A percentile compares a stretch with the other conserved stretches of the same genome.
Conservation (phyloP, 2,797 vertebrate genomes). For the Meriones psammophilus region DNA sequence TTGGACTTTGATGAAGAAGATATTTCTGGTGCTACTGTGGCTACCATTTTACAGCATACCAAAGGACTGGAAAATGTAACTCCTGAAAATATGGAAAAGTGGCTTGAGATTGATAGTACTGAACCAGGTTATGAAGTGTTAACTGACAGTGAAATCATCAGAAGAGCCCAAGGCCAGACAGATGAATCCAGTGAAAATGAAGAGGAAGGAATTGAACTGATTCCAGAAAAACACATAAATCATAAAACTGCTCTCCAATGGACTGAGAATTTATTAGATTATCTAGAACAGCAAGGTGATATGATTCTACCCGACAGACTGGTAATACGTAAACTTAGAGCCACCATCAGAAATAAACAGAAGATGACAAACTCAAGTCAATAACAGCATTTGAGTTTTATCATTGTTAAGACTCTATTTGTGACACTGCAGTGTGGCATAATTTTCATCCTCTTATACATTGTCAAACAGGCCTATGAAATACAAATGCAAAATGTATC, state of each 20-base stretch:
- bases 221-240: conserved; percentile 81
- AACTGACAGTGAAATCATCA: conserved; percentile 84
- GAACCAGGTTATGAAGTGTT: conserved; percentile 84
- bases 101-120: conserved; percentile 83
- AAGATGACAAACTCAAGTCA: conserved; percentile 77
- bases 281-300: conserved; percentile 84
- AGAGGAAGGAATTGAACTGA: conserved; percentile 79
- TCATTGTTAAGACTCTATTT: conserved; percentile 37
- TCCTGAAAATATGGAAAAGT: conserved; percentile 78
- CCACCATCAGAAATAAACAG: conserved; percentile 85
- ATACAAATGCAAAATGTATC: conserved; percentile 50
- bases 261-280: conserved; percentile 83
- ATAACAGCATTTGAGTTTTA: conserved; percentile 65
- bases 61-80: conserved; percentile 81
- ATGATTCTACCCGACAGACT: conserved; percentile 84
- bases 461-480: conserved; percentile 66
- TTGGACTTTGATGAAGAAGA: conserved; percentile 76
- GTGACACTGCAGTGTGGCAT: conserved; percentile 41
- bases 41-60: conserved; percentile 80
- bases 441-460: conserved; percentile 56
- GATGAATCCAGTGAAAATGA: conserved; percentile 83
- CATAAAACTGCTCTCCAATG: conserved; percentile 82
- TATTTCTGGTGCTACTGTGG: conserved; percentile 74
- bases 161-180: conserved; percentile 83
- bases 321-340: conserved; percentile 83